Evolutionary conservation across 1,140 invertebrate species (phyloP).

Genomic region (Papilio xuthus): DNA sequence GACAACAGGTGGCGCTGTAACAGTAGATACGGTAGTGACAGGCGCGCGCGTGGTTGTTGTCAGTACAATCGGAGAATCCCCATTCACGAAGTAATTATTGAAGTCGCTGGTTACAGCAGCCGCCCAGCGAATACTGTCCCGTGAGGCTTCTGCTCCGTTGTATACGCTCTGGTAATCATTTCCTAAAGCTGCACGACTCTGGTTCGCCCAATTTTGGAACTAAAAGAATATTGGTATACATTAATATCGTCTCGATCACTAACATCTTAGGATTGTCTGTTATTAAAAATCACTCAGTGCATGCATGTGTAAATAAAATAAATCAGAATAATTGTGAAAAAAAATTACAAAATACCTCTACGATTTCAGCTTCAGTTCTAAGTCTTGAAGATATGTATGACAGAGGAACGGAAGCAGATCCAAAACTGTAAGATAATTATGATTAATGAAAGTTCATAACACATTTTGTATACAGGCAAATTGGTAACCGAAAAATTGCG

Average conservation of each 20-base stretch:
- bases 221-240: conserved; percentile 42
- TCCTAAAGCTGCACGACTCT: conserved; percentile 48
- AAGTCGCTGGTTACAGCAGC: conserved; percentile 49
- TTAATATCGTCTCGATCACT: neutral
- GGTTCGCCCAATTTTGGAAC: conserved; percentile 61
- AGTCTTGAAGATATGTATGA: conserved; percentile 62
- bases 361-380: conserved; percentile 54
- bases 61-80: conserved; percentile 44
- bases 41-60: conserved; percentile 36
- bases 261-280: neutral
- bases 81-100: conserved; percentile 53
- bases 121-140: conserved; percentile 50
- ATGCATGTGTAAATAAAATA: neutral
- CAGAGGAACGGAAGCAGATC: conserved; percentile 49
- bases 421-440: conserved; percentile 52
- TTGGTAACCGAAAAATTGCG: neutral
- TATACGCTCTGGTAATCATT: conserved; percentile 41
- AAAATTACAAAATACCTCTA: conserved; percentile 51
- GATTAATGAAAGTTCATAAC: neutral
- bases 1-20: conserved; percentile 36
- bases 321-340: conserved; percentile 10
- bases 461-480: neutral
- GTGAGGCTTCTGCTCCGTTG: conserved; percentile 46
- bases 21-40: conserved; percentile 40
- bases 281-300: neutral